These are phyloP conservation scores for Pachyramphus minor DNA, from an alignment of 2,113 vertebrate species.

Conservation along the genomic window DNA sequence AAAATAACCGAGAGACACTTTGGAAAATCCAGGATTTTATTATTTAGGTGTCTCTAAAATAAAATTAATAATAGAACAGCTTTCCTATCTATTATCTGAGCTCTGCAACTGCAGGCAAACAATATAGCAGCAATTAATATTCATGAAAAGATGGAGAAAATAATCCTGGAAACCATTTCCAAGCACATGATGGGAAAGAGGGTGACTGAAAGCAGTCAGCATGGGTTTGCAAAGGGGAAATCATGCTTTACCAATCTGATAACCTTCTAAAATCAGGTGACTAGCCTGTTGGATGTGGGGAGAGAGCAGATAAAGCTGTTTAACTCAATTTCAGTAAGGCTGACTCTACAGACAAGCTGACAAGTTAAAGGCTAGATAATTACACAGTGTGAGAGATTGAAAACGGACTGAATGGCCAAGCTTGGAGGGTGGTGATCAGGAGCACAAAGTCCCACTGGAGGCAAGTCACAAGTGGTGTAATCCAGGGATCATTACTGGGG, in stretches of 20 bases:
- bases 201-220: not conserved
- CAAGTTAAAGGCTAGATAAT: not conserved
- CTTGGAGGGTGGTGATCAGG: not conserved
- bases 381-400: not conserved
- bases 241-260: not conserved
- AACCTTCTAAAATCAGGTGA: not conserved
- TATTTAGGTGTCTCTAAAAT: not conserved
- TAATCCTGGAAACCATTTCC: not conserved
- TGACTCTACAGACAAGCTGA: not conserved
- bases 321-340: not conserved
- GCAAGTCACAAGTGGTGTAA: not conserved
- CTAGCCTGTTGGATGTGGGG: not conserved
- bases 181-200: not conserved
- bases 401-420: not conserved
- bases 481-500: not conserved
- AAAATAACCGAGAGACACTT: not conserved
- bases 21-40: not conserved
- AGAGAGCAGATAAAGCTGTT: not conserved
- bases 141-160: not conserved
- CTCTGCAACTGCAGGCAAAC: not conserved
- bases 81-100: not conserved
- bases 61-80: not conserved
- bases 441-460: not conserved
- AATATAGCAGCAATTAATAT: not conserved
- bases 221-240: not conserved